Base-by-base conservation (phyloP, 2,888 invertebrate genomes). In the Axea sp. region DNA sequence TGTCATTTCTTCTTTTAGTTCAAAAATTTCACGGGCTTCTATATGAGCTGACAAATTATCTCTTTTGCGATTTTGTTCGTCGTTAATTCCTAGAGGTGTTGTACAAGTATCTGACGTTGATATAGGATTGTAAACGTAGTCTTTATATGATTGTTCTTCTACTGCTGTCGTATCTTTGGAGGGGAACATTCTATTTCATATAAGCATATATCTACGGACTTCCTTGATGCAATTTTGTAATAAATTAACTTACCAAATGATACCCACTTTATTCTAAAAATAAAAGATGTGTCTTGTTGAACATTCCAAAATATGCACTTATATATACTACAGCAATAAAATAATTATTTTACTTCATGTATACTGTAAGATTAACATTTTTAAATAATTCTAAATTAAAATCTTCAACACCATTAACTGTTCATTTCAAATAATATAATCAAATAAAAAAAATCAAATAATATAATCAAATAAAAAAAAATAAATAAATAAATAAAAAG, bases 61-160 rank as follows among this genome's bases (percentile, higher is more conserved):
- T 9, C n/a, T 6, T 35, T 51, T 41, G n/a, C 28, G 8, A 45
- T 53, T 45, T 12, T 43, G 35, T 22, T 35, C 22, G 9, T 28
- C 17, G 17, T n/a, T n/a, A n/a, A 11, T 26, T 14, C 12, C 55
- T 37, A 2, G n/a, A 28, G 22, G 17, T 1, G 15, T 22, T n/a
- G 49, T 26, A 41, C 41, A 31, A 39, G 39, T 8, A 14, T 67
- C 57, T 31, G 26, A 15, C 37, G 41, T 49, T 39, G 67, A 57
- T 26, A 67, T 49, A 67, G 67, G 57, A 67, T 67, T 57, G 26
- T 67, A 67, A 39, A 31, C 57, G 67, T 67, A 67, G 33, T 67
- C 67, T 67, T 57, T 67, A 67, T 57, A 57, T 8, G 39, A 41
- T 15, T 39, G 47, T 33, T 65, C 64, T 57, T 67, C 49, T 39